phyloP scores from a whole-genome alignment of 2,113 vertebrate genomes.

The Poeciliopsis retropinna region DNA sequence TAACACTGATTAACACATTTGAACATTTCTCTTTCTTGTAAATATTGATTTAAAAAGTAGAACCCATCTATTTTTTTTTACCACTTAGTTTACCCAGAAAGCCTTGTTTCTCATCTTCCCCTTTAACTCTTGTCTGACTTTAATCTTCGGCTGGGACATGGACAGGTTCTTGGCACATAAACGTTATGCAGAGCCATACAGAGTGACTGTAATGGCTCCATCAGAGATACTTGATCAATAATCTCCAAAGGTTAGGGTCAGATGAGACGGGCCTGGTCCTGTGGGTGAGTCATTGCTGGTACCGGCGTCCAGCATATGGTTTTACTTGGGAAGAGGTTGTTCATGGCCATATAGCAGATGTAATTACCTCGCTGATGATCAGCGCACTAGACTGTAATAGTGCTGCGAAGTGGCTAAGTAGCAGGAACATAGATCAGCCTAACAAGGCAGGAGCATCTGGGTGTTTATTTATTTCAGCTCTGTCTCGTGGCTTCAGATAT shows the following conservation, averaged over 20 bases:
- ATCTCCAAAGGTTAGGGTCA: conserved; percentile 63
- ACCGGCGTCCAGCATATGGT: conserved; percentile 4
- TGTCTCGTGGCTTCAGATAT: background rate
- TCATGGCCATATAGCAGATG: conserved; percentile 59
- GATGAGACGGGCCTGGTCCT: conserved; percentile 43
- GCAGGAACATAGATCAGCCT: conserved; percentile 45
- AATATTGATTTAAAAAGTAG: conserved; percentile 31
- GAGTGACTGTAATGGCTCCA: conserved; percentile 49
- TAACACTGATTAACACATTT: background rate
- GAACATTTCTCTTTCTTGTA: conserved; percentile 21
- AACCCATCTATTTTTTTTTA: conserved; percentile 19
- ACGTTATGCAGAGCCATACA: conserved; percentile 3
- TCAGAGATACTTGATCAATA: conserved; percentile 64
- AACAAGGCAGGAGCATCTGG: conserved; percentile 49
- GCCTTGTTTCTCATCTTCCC: conserved; percentile 21
- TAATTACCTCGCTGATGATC: conserved; percentile 70
- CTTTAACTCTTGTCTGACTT: conserved; percentile 38
- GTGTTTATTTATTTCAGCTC: background rate
- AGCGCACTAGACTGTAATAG: conserved; percentile 36
- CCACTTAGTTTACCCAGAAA: conserved; percentile 42
- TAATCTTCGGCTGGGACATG: conserved; percentile 51
- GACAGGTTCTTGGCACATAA: conserved; percentile 28
- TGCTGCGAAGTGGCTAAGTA: conserved; percentile 44
- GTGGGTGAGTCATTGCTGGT: conserved; percentile 35
- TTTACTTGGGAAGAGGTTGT: conserved; percentile 17